Evolutionary conservation across 2,113 vertebrate genomes (phyloP).

Genomic region (Mormoops blainvillei): DNA sequence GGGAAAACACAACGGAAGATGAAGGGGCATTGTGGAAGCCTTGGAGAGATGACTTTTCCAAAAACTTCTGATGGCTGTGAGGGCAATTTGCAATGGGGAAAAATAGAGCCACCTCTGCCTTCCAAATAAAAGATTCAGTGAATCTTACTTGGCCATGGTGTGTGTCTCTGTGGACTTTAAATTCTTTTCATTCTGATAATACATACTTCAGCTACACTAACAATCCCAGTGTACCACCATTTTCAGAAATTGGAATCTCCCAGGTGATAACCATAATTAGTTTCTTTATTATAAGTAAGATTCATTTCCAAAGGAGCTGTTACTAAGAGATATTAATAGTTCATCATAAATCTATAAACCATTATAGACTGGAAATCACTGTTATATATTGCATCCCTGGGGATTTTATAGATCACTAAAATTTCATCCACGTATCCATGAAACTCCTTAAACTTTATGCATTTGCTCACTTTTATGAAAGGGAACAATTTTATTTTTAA

Average conservation of each 20-base stretch:
- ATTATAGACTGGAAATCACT: not conserved
- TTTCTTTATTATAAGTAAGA: not conserved
- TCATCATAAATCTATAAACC: not conserved
- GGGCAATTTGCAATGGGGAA: not conserved
- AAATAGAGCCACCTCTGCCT: not conserved
- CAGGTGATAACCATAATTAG: not conserved
- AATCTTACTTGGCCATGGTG: not conserved
- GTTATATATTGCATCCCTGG: not conserved
- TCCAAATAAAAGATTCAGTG: not conserved
- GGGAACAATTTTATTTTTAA: not conserved
- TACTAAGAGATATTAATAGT: not conserved
- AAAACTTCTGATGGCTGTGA: not conserved
- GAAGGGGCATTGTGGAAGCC: not conserved
- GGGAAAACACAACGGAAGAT: not conserved
- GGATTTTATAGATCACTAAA: not conserved
- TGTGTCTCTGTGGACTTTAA: not conserved
- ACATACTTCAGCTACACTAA: not conserved
- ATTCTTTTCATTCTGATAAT: slow-evolving; percentile 6
- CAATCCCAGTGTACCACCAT: not conserved
- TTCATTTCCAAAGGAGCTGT: not conserved
- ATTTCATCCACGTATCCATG: not conserved
- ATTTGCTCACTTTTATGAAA: not conserved
- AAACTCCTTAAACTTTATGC: not conserved
- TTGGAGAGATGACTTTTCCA: not conserved
- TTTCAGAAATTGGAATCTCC: not conserved